Evolutionary conservation across 2,797 vertebrate genomes (phyloP).

Genomic region (Rhinophrynus dorsalis): DNA sequence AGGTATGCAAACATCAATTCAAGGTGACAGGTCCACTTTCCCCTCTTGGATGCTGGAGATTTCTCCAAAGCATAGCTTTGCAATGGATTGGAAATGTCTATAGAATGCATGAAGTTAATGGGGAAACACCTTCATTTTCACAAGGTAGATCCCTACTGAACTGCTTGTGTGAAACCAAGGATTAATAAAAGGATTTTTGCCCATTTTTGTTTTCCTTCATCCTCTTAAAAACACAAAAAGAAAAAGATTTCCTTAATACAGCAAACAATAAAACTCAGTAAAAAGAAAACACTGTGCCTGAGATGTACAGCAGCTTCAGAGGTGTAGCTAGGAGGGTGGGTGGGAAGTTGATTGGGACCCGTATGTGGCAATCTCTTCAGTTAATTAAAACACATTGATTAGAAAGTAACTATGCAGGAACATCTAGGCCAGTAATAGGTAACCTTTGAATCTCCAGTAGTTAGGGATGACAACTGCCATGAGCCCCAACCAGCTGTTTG

Average conservation of each 20-base stretch:
- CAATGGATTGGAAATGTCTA: no score
- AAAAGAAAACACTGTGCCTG: conserved; percentile 34
- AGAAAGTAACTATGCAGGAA: background rate
- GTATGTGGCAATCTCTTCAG: background rate
- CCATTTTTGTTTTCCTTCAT: conserved; percentile 14
- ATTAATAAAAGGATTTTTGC: conserved; percentile 29
- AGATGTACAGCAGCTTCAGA: conserved; percentile 41
- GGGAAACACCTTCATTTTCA: conserved; percentile 26
- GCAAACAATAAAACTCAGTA: conserved; percentile 39
- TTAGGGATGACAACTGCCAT: no score
- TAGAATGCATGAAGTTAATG: no score
- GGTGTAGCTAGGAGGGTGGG: conserved; percentile 28
- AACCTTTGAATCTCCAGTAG: no score
- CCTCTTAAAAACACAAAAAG: conserved; percentile 43
- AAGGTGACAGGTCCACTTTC: no score
- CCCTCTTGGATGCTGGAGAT: no score
- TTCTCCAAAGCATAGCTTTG: no score
- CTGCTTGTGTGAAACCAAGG: conserved; percentile 1
- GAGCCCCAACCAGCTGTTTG: no score
- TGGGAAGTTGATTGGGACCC: conserved; percentile 28
- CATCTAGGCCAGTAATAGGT: no score
- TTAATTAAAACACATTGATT: conserved; percentile 1
- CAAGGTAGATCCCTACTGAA: conserved; percentile 18
- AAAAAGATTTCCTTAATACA: conserved; percentile 38
- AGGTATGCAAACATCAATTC: no score